Evolutionary conservation across 2,113 vertebrate genomes (phyloP).

Genomic region (Zingel zingel): DNA sequence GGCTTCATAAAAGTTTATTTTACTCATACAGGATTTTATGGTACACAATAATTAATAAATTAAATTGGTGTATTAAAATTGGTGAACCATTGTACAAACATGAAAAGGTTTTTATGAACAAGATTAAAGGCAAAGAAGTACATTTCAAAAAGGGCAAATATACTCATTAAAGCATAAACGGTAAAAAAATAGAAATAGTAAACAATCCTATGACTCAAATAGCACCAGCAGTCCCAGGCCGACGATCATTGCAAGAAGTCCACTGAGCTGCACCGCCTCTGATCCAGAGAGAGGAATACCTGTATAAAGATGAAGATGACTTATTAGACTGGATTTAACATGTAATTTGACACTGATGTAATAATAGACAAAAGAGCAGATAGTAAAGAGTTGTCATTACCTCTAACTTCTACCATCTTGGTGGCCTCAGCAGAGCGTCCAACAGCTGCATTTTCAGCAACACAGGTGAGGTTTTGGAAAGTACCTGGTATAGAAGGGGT

Average conservation of each 20-base stretch:
- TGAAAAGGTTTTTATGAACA: background rate
- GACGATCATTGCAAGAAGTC: constrained; percentile 9
- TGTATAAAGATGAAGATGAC: constrained; percentile 10
- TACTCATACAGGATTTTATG: background rate
- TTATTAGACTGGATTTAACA: background rate
- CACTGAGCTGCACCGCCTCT: background rate
- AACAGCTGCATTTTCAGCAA: constrained; percentile 55
- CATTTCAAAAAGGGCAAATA: background rate
- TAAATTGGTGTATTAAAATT: background rate
- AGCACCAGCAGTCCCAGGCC: constrained; percentile 7
- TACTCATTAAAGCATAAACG: background rate
- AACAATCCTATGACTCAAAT: background rate
- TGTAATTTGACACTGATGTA: background rate
- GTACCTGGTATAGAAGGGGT: constrained; percentile 45
- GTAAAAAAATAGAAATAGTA: background rate
- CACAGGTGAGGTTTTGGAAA: constrained; percentile 67
- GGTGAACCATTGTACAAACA: background rate
- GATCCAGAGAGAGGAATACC: constrained; percentile 45
- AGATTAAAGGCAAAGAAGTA: background rate
- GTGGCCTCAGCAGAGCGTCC: constrained; percentile 50
- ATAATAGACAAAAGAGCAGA: background rate
- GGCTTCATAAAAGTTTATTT: background rate
- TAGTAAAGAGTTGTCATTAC: background rate
- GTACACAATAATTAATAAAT: background rate
- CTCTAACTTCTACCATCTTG: constrained; percentile 65